Conservation (phyloP, 2,113 vertebrate genomes). For the Pollimyrus isidori region DNA sequence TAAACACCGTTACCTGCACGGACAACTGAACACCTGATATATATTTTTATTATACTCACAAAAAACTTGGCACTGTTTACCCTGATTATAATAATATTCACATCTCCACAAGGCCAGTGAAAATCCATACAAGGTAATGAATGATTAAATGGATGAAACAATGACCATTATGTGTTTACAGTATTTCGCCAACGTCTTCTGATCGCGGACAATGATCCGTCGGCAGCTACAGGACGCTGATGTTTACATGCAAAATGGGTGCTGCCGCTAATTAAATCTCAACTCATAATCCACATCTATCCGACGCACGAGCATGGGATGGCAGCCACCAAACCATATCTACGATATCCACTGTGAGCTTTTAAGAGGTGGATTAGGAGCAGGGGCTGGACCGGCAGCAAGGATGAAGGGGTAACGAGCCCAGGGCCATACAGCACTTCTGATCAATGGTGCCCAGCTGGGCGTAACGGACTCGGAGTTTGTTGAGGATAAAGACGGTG, state of each 20-base stretch:
- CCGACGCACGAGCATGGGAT: background rate
- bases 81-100: background rate
- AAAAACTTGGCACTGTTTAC: background rate
- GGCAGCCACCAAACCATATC: background rate
- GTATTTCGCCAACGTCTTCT: slow-evolving; percentile 23
- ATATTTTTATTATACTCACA: background rate
- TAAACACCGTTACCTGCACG: background rate
- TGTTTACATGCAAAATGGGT: background rate
- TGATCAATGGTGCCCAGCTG: slow-evolving; percentile 2
- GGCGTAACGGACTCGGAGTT: background rate
- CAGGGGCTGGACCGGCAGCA: background rate
- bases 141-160: slow-evolving; percentile 39
- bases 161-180: slow-evolving; percentile 24
- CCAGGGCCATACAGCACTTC: background rate
- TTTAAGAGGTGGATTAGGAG: background rate
- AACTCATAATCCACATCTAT: background rate
- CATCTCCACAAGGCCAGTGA: background rate
- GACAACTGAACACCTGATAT: background rate
- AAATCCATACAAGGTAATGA: slow-evolving; percentile 19
- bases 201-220: background rate
- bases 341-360: background rate
- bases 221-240: background rate
- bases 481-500: background rate
- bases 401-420: background rate
- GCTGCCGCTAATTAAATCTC: background rate